These are phyloP conservation scores for Ormyrus pomaceus DNA, from an alignment of 2,888 invertebrate species.

Conservation along the genomic window DNA sequence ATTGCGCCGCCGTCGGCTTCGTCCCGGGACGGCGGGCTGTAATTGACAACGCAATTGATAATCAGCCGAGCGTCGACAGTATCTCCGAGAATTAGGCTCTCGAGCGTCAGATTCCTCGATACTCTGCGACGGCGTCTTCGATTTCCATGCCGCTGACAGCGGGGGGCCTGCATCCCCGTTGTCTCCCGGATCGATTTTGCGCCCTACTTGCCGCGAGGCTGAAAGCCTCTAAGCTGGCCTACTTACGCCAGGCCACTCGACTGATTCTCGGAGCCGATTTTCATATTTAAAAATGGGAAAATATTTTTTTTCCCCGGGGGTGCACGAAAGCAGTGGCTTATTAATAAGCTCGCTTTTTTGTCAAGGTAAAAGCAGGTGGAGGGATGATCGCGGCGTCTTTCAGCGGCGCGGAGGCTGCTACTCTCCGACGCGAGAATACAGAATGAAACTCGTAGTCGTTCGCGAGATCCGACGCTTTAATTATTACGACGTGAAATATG, in stretches of 20 bases:
- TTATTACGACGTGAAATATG: constrained; percentile 70
- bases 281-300: too few relatives aligned
- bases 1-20: constrained; percentile 58
- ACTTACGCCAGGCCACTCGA: background rate
- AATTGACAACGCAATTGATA: constrained; percentile 74
- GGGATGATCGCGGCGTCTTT: constrained; percentile 54
- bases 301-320: too few relatives aligned
- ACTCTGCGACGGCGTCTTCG: constrained; percentile 17
- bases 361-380: background rate
- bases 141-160: constrained; percentile 30
- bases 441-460: constrained; percentile 62
- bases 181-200: constrained; percentile 5
- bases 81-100: constrained; percentile 64
- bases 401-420: constrained; percentile 53
- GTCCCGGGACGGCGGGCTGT: constrained; percentile 61
- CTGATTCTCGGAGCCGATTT: too few relatives aligned
- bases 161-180: background rate
- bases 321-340: constrained; percentile 6
- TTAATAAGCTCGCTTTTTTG: constrained; percentile 41
- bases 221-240: background rate
- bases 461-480: constrained; percentile 66
- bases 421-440: constrained; percentile 58
- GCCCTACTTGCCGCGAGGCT: background rate
- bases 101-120: constrained; percentile 37
- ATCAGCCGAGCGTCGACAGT: constrained; percentile 65